These are phyloP conservation scores for Melanotaenia duboulayi DNA, from an alignment of 2,113 vertebrate genomes.

Conservation along the genomic window DNA sequence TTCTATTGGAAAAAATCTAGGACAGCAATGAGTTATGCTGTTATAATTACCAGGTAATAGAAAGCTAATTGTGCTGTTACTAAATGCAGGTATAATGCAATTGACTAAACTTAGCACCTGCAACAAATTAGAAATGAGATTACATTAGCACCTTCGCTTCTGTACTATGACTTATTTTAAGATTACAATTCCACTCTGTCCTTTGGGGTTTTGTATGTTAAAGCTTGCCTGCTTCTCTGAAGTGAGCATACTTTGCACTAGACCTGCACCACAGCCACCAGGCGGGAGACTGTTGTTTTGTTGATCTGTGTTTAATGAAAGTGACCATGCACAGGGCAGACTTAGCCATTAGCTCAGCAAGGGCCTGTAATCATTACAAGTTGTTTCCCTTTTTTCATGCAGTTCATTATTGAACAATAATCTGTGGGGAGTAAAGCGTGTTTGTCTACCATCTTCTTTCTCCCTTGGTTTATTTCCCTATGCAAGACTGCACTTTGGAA, in stretches of 20 bases:
- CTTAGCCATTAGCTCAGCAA: conserved; percentile 73
- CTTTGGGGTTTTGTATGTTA: not conserved
- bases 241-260: conserved; percentile 15
- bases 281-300: conserved; percentile 45
- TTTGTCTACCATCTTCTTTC: conserved; percentile 56
- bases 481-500: conserved; percentile 63
- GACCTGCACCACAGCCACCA: conserved; percentile 7
- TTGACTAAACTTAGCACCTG: conserved; percentile 35
- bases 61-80: conserved; percentile 48
- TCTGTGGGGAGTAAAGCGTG: conserved; percentile 50
- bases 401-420: conserved; percentile 75
- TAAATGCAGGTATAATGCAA: conserved; percentile 41
- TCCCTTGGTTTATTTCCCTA: conserved; percentile 64
- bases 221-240: conserved; percentile 20
- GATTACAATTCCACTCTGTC: conserved; percentile 9
- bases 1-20: conserved; percentile 43
- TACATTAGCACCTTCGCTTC: not conserved
- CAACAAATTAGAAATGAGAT: conserved; percentile 5
- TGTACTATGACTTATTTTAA: conserved; percentile 33
- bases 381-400: conserved; percentile 67
- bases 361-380: conserved; percentile 73
- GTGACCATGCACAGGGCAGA: conserved; percentile 57
- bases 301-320: conserved; percentile 76
- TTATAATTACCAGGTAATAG: conserved; percentile 68
- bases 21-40: conserved; percentile 51